Evolutionary conservation across 2,113 vertebrate genomes (phyloP), one percentile per base, ranked within the genome.

Genomic region (Miniopterus natalensis): DNA sequence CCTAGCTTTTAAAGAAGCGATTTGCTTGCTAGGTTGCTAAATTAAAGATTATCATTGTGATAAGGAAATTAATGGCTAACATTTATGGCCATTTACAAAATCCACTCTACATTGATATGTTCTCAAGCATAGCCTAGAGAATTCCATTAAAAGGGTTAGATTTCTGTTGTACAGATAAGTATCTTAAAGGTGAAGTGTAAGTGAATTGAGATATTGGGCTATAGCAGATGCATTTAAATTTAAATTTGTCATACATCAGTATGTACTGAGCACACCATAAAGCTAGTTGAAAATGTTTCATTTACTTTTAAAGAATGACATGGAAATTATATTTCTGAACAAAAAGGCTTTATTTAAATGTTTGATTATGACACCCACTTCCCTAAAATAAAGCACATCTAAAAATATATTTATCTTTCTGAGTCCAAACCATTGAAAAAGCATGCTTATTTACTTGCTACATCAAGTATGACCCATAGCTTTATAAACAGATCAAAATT

Each of bases 401-500:
- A 89, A 97, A 97, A 96, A 90, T 61, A 92, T 77, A 31, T 95
- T 96, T 90, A 75, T 92, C 55, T 88, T 94, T 71, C 80, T 93
- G 87, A 93, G 18, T 84, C 21, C 9, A 84, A 95, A 87, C 40
- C 86, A 97, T 79, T 96, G 89, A 95, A 96, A 92, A 97, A 90
- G 10, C 73, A 94, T 95, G 0, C 65, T 98, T 97, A 94, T 95
- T 97, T 97, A 93, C 88, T 92, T 92, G 55, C 21, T 96, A 42
- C 8, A 79, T 86, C 80, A 97, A 89, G 68, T 79, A 93, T 97
- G 84, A 96, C 49, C 23, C 5, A 36, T 78, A 55, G 51, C 55
- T 97, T 97, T 96, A 75, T 61, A 98, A 97, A 87, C 0, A 23
- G 74, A 93, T 63, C 45, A 90, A 96, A 90, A 97, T 80, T 94